Conservation (phyloP, 2,113 vertebrate genomes). For the Fregetta grallaria region DNA sequence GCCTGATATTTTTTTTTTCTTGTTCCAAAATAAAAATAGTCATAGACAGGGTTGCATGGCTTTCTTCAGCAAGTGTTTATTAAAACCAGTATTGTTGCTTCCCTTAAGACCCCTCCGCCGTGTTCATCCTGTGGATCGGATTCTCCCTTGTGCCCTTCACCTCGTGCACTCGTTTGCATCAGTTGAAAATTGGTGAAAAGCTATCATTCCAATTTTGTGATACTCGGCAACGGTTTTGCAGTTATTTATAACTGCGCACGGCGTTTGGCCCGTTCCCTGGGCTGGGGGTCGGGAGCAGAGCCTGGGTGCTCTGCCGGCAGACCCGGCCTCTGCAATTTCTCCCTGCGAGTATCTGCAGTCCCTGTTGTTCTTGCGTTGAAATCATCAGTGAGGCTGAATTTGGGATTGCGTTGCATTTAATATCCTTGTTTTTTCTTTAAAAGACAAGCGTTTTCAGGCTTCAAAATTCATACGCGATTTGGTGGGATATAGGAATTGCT, state of each 20-base stretch:
- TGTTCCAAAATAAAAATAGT: background rate
- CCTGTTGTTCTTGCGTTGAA: background rate
- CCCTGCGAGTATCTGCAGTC: background rate
- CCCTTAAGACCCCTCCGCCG: rapidly evolving
- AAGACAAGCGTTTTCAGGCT: background rate
- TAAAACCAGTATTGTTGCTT: background rate
- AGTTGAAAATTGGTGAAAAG: rapidly evolving
- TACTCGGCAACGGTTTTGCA: rapidly evolving
- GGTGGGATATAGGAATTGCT: background rate
- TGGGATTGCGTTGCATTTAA: background rate
- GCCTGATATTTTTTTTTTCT: rapidly evolving
- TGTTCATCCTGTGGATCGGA: rapidly evolving
- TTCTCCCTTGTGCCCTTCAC: background rate
- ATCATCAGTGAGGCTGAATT: background rate
- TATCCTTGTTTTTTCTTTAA: background rate
- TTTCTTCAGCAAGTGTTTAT: background rate
- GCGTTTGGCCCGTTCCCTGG: rapidly evolving
- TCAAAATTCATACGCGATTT: rapidly evolving
- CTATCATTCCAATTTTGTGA: background rate
- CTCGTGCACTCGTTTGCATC: rapidly evolving
- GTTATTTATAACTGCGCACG: background rate
- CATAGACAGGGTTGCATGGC: background rate
- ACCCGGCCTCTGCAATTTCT: background rate
- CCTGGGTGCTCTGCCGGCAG: rapidly evolving
- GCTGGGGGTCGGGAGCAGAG: rapidly evolving